Evolutionary conservation across 2,113 vertebrate genomes (phyloP), one percentile per base, ranked within the genome.

Genomic region (Fregata magnificens): DNA sequence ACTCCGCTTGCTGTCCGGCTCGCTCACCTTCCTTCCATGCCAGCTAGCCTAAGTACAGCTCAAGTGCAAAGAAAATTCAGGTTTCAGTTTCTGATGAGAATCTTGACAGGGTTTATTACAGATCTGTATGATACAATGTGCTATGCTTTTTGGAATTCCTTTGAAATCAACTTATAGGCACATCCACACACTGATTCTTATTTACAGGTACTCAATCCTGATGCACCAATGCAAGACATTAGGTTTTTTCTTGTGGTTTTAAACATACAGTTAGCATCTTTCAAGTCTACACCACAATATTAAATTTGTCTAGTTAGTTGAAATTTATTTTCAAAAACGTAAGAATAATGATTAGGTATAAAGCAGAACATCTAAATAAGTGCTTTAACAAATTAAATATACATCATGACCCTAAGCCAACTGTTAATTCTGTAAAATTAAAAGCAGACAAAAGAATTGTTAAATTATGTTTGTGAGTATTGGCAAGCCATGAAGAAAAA

Each of bases 1-100:
- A 6, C n/a, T 15, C 16, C 1, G 2, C 47, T 38, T 16, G 36
- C 83, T n/a, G 13, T 19, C 45, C 74, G 42, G 44, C 69, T 63
- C 13, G 0, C 28, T 38, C 36, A 9, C 34, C 49, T 10, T 38
- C 16, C 44, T 49, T 31, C 56, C 8, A 1, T 1, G 7, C 13
- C 83, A 56, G 22, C 24, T 56, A 73, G 42, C 11, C 42, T 5
- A 32, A 36, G 36, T 5, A 7, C 45, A 80, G 36, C 61, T 45
- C 25, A 20, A 13, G 18, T 12, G 10, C 40, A 16, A 53, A 29
- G 20, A 36, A 73, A 76, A n/a, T 2, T 8, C 28, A 32, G 26
- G 29, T 22, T 42, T 34, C 8, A 21, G 1, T 20, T 49, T 8
- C 8, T 3, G 6, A 40, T 3, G 5, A 55, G 32, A 59, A 13